A percentile compares a stretch with the other conserved stretches of the same genome.
phyloP scores from a whole-genome alignment of 2,888 invertebrate genomes.

The Chrysolina oricalcia region DNA sequence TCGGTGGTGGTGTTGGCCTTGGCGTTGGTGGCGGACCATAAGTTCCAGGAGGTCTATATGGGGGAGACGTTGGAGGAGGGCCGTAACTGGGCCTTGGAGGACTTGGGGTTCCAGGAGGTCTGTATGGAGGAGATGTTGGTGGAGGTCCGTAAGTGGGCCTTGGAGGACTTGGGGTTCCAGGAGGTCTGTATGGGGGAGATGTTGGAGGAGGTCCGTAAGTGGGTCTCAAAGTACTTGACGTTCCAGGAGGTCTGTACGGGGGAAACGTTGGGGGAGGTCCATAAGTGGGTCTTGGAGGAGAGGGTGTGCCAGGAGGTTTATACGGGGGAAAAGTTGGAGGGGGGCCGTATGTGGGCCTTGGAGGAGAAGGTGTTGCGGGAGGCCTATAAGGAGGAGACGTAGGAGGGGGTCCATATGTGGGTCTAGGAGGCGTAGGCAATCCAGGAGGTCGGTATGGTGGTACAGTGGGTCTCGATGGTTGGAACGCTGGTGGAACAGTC shows the following conservation, averaged over 20 bases:
- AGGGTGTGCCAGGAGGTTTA: conserved; percentile 55
- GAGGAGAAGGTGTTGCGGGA: conserved; percentile 59
- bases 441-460: conserved; percentile 47
- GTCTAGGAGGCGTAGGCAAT: conserved; percentile 5
- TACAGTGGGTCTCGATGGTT: conserved; percentile 45
- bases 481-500: conserved; percentile 38
- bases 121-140: conserved; percentile 47
- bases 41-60: conserved; percentile 44
- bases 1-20: conserved; percentile 45
- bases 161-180: conserved; percentile 40
- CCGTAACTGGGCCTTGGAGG: conserved; percentile 38
- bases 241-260: conserved; percentile 51
- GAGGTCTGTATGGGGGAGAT: conserved; percentile 56
- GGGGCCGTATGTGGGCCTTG: conserved; percentile 51
- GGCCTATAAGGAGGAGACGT: conserved; percentile 41
- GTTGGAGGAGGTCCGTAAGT: conserved; percentile 49
- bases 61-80: conserved; percentile 41
- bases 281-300: conserved; percentile 55
- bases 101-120: conserved; percentile 43
- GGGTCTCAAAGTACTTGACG: conserved; percentile 58
- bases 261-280: conserved; percentile 38
- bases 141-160: conserved; percentile 43
- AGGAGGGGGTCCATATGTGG: conserved; percentile 39
- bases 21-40: conserved; percentile 51
- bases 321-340: conserved; percentile 42